Evolutionary conservation across 2,113 vertebrate species (phyloP).

Genomic region (Psephotus haematonotus): DNA sequence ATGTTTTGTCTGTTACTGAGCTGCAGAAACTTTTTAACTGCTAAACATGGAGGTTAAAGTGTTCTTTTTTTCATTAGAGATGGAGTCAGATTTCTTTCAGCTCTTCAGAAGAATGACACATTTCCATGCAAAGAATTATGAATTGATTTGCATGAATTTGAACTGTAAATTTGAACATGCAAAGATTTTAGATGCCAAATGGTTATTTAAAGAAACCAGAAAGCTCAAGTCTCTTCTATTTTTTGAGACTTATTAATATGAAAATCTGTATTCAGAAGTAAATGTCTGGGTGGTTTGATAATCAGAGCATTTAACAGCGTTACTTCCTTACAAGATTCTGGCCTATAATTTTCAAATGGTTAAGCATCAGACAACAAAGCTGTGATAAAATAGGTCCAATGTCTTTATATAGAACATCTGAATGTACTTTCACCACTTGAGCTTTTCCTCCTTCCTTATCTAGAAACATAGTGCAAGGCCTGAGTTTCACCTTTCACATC

Average conservation of each 20-base stretch:
- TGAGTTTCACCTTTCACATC: background rate
- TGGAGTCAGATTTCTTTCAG: background rate
- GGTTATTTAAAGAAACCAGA: constrained; percentile 28
- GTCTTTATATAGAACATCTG: background rate
- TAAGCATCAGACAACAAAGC: constrained; percentile 16
- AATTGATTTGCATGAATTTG: constrained; percentile 38
- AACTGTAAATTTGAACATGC: background rate
- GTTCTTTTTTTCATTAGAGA: background rate
- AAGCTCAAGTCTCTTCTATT: background rate
- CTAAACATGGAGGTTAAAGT: background rate
- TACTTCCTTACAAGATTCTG: constrained; percentile 32
- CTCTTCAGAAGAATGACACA: background rate
- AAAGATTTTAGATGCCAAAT: background rate
- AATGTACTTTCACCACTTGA: background rate
- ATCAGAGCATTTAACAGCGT: background rate
- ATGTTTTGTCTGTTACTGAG: background rate
- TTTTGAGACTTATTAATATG: background rate
- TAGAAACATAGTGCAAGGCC: background rate
- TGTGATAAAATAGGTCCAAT: constrained; percentile 10
- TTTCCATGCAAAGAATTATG: background rate
- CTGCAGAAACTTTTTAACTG: background rate
- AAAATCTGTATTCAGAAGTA: constrained; percentile 26
- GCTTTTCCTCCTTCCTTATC: background rate
- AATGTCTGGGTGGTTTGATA: background rate
- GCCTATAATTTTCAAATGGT: constrained; percentile 10